Evolutionary conservation across 2,888 invertebrate genomes (phyloP), one percentile per base, ranked within the genome.

Genomic region (Hemaris fuciformis): DNA sequence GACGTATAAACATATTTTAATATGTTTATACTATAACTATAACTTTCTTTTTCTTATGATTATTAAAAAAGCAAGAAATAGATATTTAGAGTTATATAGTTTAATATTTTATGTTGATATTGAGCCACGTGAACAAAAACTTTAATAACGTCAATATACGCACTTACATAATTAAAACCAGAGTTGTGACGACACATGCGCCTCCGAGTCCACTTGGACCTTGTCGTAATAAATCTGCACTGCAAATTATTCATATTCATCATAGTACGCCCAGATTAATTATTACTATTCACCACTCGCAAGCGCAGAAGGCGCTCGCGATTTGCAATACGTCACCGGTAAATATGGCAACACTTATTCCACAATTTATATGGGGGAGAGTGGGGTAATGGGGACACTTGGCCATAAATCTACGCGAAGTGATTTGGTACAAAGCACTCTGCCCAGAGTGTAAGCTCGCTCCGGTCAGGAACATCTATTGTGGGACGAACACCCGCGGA

Each of bases 291-390:
- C 83, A 77, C 79, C 78, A 86, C 80, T 82, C 83, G 79, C 79
- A 81, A 80, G 77, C 80, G 70, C 89, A 89, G 88, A 85, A 88
- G 89, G 88, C 83, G 79, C 79, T 82, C 70, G 81, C 86, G 89
- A 90, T 90, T 89, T 88, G 89, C 87, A 84, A 89, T 82, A 89
- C 88, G 89, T 91, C 91, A 90, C 89, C 84, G 77, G 88, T 91
- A 91, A 92, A 91, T 91, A 91, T 91, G 90, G 89, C 85, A 89
- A 91, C 90, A 91, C 90, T 91, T 90, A 89, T 90, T 91, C 83
- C 80, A 84, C 86, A 83, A 92, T 91, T 91, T 91, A 90, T 91
- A 82, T 79, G 71, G 83, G 79, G 86, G 86, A 82, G 81, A 83
- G 80, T 82, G 88, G 89, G 89, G 87, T 81, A 83, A 84, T 76